Evolutionary conservation across 1,140 invertebrate species (phyloP).

Genomic region (Drosophila nigromelanica): DNA sequence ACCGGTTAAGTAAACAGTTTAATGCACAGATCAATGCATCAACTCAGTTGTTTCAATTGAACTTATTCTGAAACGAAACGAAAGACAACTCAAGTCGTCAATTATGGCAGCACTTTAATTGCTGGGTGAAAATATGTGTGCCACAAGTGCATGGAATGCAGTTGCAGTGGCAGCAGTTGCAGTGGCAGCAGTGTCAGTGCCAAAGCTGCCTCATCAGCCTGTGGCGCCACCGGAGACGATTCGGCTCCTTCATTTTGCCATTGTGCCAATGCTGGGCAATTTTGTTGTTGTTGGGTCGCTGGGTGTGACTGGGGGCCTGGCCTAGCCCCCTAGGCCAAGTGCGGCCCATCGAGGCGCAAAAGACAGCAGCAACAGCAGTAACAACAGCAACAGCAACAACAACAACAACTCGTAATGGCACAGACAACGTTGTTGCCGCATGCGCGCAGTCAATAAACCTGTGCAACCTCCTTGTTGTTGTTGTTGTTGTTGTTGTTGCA

Average conservation of each 20-base stretch:
- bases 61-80: not conserved
- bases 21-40: too few relatives aligned
- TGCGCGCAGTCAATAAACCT: conserved; percentile 73
- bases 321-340: conserved; percentile 16
- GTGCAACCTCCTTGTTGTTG: conserved; percentile 37
- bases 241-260: conserved; percentile 17
- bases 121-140: conserved; percentile 67
- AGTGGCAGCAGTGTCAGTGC: conserved; percentile 35
- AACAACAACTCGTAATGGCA: conserved; percentile 56
- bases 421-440: conserved; percentile 31
- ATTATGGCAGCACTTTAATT: conserved; percentile 40
- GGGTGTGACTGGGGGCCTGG: not conserved
- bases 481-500: conserved; percentile 20
- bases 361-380: conserved; percentile 28
- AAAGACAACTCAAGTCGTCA: not conserved
- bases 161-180: conserved; percentile 11
- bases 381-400: conserved; percentile 8
- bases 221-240: conserved; percentile 37
- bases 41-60: too few relatives aligned
- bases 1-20: too few relatives aligned
- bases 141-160: conserved; percentile 54
- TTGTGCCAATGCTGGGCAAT: conserved; percentile 26
- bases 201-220: conserved; percentile 26
- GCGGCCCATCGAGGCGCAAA: conserved; percentile 42
- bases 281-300: conserved; percentile 11